These are phyloP conservation scores for Corydoras sp. DNA, from an alignment of 2,113 vertebrate genomes.

Conservation along the genomic window DNA sequence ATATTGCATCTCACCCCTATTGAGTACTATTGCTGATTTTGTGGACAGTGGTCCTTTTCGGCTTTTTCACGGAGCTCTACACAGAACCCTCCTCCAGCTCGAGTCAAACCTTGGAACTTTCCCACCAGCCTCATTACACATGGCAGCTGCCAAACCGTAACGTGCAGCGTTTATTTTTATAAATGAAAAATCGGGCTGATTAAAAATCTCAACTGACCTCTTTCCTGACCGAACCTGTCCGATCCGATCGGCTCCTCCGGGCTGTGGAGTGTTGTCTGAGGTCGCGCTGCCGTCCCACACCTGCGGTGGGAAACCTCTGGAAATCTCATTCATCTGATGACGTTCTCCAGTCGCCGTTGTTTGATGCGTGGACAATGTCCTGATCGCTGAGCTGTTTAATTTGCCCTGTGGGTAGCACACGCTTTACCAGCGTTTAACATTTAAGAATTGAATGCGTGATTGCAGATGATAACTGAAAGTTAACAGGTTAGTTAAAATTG, in stretches of 20 bases:
- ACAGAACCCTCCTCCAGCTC: slow-evolving; percentile 14
- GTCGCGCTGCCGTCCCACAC: slow-evolving; percentile 3
- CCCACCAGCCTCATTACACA: slow-evolving; percentile 22
- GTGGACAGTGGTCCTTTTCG: too few species aligned
- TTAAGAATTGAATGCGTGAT: too few species aligned
- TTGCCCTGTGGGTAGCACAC: too few species aligned
- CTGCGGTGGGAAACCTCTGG: slow-evolving; percentile 39
- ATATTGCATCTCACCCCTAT: too few species aligned
- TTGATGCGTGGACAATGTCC: slow-evolving; percentile 27
- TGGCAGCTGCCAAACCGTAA: slow-evolving; percentile 31
- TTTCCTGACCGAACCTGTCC: too few species aligned
- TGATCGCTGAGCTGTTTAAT: too few species aligned
- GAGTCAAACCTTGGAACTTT: slow-evolving; percentile 30
- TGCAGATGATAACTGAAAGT: too few species aligned
- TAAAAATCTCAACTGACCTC: background rate
- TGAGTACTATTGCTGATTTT: slow-evolving; percentile 11
- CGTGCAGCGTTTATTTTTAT: slow-evolving; percentile 16
- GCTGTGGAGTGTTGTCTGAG: background rate
- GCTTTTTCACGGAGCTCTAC: slow-evolving; percentile 13
- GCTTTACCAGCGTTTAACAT: too few species aligned
- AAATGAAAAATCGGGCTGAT: background rate
- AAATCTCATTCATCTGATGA: slow-evolving; percentile 46
- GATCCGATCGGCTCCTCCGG: background rate
- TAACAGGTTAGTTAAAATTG: too few species aligned
- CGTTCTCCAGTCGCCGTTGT: slow-evolving; percentile 27